Base-by-base conservation (phyloP, 2,113 vertebrate genomes). In the Tachysurus fulvidraco region DNA sequence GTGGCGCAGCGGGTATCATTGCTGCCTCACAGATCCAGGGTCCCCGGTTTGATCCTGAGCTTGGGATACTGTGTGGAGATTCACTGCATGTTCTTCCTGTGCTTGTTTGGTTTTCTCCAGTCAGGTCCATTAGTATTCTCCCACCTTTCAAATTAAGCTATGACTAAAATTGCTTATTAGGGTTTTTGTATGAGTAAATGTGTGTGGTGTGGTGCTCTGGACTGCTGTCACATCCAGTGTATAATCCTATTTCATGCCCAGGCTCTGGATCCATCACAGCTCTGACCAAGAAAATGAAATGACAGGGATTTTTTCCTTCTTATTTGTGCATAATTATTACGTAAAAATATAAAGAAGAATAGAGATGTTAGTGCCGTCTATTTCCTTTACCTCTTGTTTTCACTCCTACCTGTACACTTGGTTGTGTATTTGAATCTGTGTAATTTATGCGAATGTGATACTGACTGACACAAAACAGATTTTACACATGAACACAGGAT, bases 21-120 rank as follows among this genome's bases (percentile, higher is more conserved):
- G 76, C 76, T 30, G 76, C 76, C 52, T 79, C 52, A 79, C 76
- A 57, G 52, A 52, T 79, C 25, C 76, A 79, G 76, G 76, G 52
- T 79, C 52, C n/a, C 76, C n/a, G 1, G 50, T 79, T 55, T 79
- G 76, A 79, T 79, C 76, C 28, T 79, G n/a, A 30, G 76, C 50
- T 55, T 30, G n/a, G 76, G 25, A 19, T 79, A 79, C 50, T 19
- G 52, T 57, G 14, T 79, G 76, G 74, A 54, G 74, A n/a, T 77
- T 52, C 50, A 19, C 76, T 55, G 28, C 76, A 79, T 77, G 74
- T 54, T 77, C 25, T 11, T 77, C 23, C 25, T 77, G 50, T 52
- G 46, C n/a, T 13, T 52, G 11, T 25, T 52, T n/a, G 12, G 76
- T 25, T 78, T 78, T 28, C 74, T 9, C 14, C 12, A 57, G 7